These are phyloP conservation scores for Urocyon cinereoargenteus DNA, from an alignment of 2,797 vertebrate species.

Conservation along the genomic window DNA sequence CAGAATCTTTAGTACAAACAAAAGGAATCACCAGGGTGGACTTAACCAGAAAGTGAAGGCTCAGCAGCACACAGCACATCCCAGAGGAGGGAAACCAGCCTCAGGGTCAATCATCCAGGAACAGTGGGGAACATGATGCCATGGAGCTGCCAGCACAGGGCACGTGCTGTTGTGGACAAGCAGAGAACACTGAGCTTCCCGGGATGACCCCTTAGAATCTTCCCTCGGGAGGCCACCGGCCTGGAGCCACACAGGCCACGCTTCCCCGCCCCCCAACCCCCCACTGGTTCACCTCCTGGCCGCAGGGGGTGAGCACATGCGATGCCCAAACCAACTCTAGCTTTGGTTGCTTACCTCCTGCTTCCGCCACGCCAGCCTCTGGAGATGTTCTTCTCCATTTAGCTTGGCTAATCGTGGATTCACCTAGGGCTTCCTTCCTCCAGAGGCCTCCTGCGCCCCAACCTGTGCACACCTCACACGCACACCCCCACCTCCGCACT, in stretches of 20 bases:
- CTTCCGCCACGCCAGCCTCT: too few relatives aligned
- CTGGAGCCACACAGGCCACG: fast-evolving
- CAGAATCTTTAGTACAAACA: neutral
- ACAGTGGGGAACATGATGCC: fast-evolving
- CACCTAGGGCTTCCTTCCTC: neutral
- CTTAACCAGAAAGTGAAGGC: neutral
- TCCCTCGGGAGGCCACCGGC: fast-evolving
- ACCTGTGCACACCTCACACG: too few relatives aligned
- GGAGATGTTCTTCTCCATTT: neutral
- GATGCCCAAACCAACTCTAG: neutral
- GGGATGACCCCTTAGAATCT: too few relatives aligned
- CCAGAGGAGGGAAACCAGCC: neutral
- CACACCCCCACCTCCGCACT: too few relatives aligned
- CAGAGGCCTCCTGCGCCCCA: neutral
- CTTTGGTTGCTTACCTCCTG: neutral
- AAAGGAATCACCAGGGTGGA: neutral
- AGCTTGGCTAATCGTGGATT: fast-evolving
- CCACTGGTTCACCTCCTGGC: neutral
- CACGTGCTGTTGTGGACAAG: neutral
- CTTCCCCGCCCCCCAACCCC: neutral
- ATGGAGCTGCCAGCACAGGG: neutral
- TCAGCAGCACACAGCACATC: neutral
- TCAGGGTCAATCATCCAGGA: neutral
- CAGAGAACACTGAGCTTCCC: neutral
- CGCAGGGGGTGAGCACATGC: fast-evolving